Base-by-base conservation (phyloP, 2,888 invertebrate genomes). In the Eudasyphora cyanicolor region DNA sequence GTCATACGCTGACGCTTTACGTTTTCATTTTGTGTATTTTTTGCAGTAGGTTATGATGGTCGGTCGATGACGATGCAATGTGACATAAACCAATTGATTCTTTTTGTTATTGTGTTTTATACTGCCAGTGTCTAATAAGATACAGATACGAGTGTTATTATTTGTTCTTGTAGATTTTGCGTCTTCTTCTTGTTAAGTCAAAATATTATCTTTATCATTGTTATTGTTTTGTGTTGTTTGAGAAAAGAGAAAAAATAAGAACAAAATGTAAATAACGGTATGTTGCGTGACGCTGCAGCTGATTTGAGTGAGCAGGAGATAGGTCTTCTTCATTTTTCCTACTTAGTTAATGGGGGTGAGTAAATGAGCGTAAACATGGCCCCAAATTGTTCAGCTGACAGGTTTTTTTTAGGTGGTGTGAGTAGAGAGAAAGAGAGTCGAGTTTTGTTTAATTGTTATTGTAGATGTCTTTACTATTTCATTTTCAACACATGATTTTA, bases 201-300 rank as follows among this genome's bases (percentile, higher is more conserved):
- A 38, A 21, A 38, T 17, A 64, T 76, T 21, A 75, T 60, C n/a
- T n/a, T n/a, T n/a, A 73, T 54, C 17, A 60, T 69, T 77, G 51
- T 70, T 77, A 45, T 77, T 74, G 67, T 79, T 57, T 74, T 71
- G 29, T 32, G 45, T 45, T 45, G 45, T n/a, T n/a, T 14, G 1
- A 8, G 14, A 38, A 38, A 3, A 3, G 10, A 3, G 14, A 38
- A n/a, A n/a, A 45, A 45, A 45, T n/a, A 45, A 45, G n/a, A 12
- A 45, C 29, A 24, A 67, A 67, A 24, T 42, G 67, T 60, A 38
- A 79, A 69, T 82, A 82, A 79, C 79, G 73, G 82, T 67, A 42
- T 42, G 24, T 71, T 51, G 38, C 21, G 38, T 4, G 8, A 19
- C 54, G 17, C 17, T 4, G 54, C 49, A 1, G 8, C 19, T 17